Evolutionary conservation across 2,113 vertebrate species (phyloP).

Genomic region (Plecturocebus donacophilus): DNA sequence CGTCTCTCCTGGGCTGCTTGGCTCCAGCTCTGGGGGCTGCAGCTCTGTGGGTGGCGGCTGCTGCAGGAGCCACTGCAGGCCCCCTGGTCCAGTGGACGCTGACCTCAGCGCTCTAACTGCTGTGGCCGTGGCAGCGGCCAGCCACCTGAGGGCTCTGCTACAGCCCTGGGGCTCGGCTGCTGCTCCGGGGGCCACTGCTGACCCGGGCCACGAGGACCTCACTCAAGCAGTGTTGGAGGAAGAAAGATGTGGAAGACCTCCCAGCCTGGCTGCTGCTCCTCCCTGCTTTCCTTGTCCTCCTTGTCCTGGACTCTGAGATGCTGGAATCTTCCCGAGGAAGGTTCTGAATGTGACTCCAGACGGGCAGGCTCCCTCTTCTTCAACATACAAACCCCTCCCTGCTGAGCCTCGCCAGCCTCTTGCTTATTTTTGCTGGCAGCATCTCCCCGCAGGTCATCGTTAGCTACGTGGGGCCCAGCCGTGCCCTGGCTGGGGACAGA

Average conservation of each 20-base stretch:
- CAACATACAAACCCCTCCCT: neutral
- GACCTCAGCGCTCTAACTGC: constrained; percentile 18
- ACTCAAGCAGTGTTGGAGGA: neutral
- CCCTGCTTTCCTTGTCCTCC: neutral
- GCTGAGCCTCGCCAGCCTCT: neutral
- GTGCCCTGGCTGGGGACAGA: neutral
- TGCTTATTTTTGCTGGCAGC: neutral
- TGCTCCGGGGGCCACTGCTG: constrained; percentile 4
- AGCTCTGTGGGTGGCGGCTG: neutral
- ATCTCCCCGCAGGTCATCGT: neutral
- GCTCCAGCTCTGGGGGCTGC: neutral
- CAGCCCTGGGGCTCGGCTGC: neutral
- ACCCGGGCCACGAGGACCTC: neutral
- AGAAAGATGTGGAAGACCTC: neutral
- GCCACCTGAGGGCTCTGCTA: neutral
- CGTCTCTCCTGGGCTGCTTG: neutral
- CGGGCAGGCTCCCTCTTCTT: neutral
- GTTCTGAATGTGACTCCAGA: neutral
- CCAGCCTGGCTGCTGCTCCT: neutral
- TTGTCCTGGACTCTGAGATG: neutral
- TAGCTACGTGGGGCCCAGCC: neutral
- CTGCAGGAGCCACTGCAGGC: constrained; percentile 41
- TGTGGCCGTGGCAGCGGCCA: neutral
- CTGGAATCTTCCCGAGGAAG: neutral
- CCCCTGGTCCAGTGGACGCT: neutral